Evolutionary conservation across 2,797 vertebrate genomes (phyloP).

Genomic region (Anas flavirostris): DNA sequence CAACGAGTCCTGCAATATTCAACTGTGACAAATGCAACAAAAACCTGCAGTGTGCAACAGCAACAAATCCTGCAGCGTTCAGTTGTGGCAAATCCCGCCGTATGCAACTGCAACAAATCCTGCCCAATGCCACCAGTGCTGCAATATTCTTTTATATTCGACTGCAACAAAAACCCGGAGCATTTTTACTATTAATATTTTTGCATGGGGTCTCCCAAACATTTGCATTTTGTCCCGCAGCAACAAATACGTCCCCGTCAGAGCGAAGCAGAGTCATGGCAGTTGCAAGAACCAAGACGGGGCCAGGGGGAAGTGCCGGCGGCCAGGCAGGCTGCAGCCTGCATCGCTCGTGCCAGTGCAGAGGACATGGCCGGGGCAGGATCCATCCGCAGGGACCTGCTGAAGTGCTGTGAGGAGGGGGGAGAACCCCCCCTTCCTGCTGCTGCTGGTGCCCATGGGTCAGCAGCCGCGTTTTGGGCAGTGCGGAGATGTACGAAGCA

Average conservation of each 20-base stretch:
- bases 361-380: neutral
- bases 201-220: neutral
- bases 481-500: neutral
- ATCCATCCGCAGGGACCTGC: neutral
- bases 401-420: too few relatives aligned
- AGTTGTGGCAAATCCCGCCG: neutral
- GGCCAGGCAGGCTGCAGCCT: neutral
- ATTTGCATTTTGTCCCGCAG: accelerated
- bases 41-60: accelerated
- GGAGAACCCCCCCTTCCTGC: neutral
- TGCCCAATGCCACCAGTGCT: neutral
- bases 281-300: neutral
- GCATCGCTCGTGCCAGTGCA: accelerated
- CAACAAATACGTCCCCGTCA: neutral
- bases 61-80: neutral
- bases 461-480: neutral
- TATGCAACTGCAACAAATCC: neutral
- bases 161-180: accelerated
- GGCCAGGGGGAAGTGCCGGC: neutral
- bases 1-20: neutral
- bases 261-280: accelerated
- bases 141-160: neutral
- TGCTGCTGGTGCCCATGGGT: accelerated
- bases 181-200: neutral
- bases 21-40: accelerated